Conservation (phyloP, 2,113 vertebrate species). For the Fukomys damarensis region DNA sequence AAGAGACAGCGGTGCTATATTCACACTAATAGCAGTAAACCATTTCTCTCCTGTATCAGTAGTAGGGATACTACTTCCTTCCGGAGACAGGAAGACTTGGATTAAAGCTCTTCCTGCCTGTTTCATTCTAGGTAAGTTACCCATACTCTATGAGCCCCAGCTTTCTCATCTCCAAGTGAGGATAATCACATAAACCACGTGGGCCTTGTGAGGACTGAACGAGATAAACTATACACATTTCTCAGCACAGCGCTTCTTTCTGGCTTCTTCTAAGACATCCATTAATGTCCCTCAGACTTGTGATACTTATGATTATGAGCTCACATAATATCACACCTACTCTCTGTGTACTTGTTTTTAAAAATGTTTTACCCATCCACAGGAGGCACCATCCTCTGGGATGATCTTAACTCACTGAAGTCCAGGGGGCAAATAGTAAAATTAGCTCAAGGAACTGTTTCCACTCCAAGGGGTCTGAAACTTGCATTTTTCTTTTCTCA, state of each 20-base stretch:
- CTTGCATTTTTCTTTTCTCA: neutral
- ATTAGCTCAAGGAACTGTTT: neutral
- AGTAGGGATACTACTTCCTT: neutral
- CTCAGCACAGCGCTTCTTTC: neutral
- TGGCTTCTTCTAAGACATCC: neutral
- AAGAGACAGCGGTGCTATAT: neutral
- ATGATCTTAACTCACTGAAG: neutral
- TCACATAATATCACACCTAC: neutral
- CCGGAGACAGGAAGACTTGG: neutral
- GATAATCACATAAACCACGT: neutral
- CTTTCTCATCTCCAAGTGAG: neutral
- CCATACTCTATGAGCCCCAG: neutral
- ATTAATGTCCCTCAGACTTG: neutral
- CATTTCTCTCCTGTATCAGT: neutral
- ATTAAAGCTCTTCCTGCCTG: neutral
- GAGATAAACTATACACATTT: neutral
- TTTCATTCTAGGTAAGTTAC: neutral
- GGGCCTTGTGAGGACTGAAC: neutral
- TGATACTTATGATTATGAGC: neutral
- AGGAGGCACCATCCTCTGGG: neutral
- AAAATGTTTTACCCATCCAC: neutral
- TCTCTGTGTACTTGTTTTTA: neutral
- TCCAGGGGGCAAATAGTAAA: neutral
- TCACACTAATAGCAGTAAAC: neutral
- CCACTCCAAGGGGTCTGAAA: neutral